Percentiles rank a stretch among this genome's conserved stretches.
Conservation (phyloP, 2,888 invertebrate species). For the Allacma fusca region DNA sequence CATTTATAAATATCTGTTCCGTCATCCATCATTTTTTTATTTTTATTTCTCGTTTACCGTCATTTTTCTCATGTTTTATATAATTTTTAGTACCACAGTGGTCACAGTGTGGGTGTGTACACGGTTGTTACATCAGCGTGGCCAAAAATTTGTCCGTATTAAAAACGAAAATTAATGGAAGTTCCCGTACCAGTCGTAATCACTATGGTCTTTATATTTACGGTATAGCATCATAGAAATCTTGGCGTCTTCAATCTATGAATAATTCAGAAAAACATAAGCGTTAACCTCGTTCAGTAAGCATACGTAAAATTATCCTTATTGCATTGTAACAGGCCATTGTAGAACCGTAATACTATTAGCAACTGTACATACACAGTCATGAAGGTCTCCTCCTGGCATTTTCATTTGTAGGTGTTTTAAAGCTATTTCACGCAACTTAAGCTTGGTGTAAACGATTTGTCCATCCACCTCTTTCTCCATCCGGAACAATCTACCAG, state of each 20-base stretch:
- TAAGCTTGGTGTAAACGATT: slow-evolving; percentile 5
- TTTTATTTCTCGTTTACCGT: too few species aligned
- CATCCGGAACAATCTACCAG: slow-evolving; percentile 17
- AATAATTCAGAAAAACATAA: slow-evolving; percentile 15
- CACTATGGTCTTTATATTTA: slow-evolving; percentile 30
- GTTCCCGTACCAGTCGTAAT: slow-evolving; percentile 35
- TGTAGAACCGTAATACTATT: background rate
- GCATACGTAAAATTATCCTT: background rate
- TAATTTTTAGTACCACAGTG: too few species aligned
- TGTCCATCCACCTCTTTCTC: slow-evolving; percentile 30
- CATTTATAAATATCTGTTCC: too few species aligned
- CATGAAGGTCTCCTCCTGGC: slow-evolving; percentile 19
- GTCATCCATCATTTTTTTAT: too few species aligned
- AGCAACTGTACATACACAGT: background rate
- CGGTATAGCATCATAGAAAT: slow-evolving; percentile 15
- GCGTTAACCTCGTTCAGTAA: background rate
- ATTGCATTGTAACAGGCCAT: slow-evolving; percentile 6
- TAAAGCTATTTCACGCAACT: slow-evolving; percentile 6
- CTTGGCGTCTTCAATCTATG: slow-evolving; percentile 23
- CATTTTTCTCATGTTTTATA: too few species aligned
- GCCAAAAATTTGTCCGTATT: too few species aligned
- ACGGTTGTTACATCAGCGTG: too few species aligned
- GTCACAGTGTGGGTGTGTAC: too few species aligned
- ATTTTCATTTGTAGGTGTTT: slow-evolving; percentile 31
- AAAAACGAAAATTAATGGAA: background rate